A percentile compares a stretch with the other conserved stretches of the same genome.
phyloP scores from a whole-genome alignment of 2,888 invertebrate genomes.

The Chesias legatella region DNA sequence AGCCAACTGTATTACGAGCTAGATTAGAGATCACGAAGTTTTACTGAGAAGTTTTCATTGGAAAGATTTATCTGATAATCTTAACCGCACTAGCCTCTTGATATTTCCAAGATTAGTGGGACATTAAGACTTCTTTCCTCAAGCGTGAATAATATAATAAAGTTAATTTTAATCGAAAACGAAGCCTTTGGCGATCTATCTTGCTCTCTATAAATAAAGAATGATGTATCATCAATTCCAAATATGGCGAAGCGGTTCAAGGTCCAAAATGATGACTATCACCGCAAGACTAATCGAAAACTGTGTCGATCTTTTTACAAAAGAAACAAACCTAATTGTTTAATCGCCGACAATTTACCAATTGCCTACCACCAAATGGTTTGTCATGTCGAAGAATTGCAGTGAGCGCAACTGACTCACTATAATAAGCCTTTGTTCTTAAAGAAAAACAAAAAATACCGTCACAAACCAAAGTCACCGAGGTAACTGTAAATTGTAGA shows the following conservation, averaged over 20 bases:
- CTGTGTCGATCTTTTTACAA: conserved; percentile 32
- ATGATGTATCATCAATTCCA: conserved; percentile 1
- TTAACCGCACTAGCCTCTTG: too few relatives aligned
- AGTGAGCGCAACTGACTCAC: conserved; percentile 32
- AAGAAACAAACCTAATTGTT: conserved; percentile 47
- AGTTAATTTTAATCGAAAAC: too few relatives aligned
- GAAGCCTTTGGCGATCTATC: too few relatives aligned
- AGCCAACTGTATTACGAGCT: too few relatives aligned
- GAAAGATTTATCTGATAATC: too few relatives aligned
- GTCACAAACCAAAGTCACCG: conserved; percentile 13
- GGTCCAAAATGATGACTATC: conserved; percentile 9
- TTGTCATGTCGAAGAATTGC: conserved; percentile 44
- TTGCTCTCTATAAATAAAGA: not conserved
- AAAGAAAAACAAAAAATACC: conserved; percentile 5
- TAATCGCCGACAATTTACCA: conserved; percentile 53
- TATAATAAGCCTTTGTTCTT: conserved; percentile 22
- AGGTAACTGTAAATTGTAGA: conserved; percentile 21
- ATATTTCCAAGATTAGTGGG: too few relatives aligned
- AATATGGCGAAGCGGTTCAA: conserved; percentile 6
- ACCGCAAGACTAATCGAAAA: conserved; percentile 28
- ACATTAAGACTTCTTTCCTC: too few relatives aligned
- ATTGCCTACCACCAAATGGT: conserved; percentile 42
- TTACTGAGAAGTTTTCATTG: too few relatives aligned
- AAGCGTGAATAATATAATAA: too few relatives aligned
- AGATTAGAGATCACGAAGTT: too few relatives aligned